A percentile compares a stretch with the other conserved stretches of the same genome.
Conservation (phyloP, 2,797 vertebrate species). For the Trachops cirrhosus region DNA sequence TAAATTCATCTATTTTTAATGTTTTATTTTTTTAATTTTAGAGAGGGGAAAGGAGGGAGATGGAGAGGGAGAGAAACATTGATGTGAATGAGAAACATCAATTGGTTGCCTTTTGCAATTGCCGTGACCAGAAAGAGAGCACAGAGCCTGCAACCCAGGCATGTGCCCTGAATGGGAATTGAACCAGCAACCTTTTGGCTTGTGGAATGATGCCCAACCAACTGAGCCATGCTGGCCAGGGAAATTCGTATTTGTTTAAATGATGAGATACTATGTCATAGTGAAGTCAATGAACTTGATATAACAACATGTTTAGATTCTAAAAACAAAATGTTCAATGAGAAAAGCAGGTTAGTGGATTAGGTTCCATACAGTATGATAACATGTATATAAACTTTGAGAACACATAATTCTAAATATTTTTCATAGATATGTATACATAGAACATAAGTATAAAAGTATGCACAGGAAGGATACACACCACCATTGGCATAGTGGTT, state of each 20-base stretch:
- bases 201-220: no score
- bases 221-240: neutral
- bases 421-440: neutral
- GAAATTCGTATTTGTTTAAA: neutral
- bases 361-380: neutral
- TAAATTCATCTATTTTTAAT: neutral
- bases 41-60: neutral
- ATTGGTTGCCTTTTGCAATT: neutral
- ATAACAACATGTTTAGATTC: neutral
- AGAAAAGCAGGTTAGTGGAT: slow-evolving; percentile 11
- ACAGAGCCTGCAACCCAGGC: neutral
- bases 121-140: neutral
- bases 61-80: neutral
- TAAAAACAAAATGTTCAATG: neutral
- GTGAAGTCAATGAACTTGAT: neutral
- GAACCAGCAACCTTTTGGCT: neutral
- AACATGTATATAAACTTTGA: neutral
- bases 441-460: neutral
- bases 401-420: neutral
- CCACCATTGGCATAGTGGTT: neutral
- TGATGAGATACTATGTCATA: neutral
- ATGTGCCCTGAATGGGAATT: neutral
- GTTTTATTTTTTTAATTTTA: neutral
- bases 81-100: no score
- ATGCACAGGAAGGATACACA: neutral